Base-by-base conservation (phyloP, 1,140 invertebrate species). In the Drosophila sechellia region DNA sequence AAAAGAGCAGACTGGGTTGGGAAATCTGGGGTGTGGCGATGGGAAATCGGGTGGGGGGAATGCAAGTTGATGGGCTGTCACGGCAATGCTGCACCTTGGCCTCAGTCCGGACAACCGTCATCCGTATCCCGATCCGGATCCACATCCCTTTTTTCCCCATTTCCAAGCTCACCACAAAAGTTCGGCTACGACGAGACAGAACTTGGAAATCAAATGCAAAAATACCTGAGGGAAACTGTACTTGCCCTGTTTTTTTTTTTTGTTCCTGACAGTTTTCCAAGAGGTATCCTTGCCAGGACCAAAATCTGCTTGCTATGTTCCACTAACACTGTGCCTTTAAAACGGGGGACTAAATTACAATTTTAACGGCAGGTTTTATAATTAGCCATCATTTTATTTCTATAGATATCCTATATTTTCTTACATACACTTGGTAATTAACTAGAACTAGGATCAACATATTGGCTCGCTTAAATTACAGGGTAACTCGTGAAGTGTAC, bases 131-230 rank as follows among this genome's bases (percentile, higher is more conserved):
- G 15, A 68, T 54, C 31, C 45, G 25, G 4, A 53, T 53, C 27
- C 58, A 10, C 11, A 49, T 37, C 46, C 17, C 34, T 20, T 22
- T 22, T 27, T 52, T 34, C 15, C 40, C 15, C 15, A 11, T 35
- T 31, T 17, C 17, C 57, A 17, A 35, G 34, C 17, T 43, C 20
- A 53, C 56, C 71, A 20, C 71, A 56, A 50, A 48, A 35, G 49
- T 17, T 17, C 50, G n/a, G 13, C 48, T 40, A 40, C 48, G 39
- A 58, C 53, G 45, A 45, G 55, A 34, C 68, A 63, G 49, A 69
- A 76, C 72, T 86, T 58, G 69, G 54, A 86, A 86, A 86, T 81
- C 81, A 85, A 81, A 81, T 74, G 75, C 81, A 69, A 76, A 77
- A 80, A 80, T 85, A 81, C 61, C 65, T 68, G 22, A 46, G 66